phyloP scores from a whole-genome alignment of 2,888 invertebrate species.

The Rhogogaster chlorosoma region DNA sequence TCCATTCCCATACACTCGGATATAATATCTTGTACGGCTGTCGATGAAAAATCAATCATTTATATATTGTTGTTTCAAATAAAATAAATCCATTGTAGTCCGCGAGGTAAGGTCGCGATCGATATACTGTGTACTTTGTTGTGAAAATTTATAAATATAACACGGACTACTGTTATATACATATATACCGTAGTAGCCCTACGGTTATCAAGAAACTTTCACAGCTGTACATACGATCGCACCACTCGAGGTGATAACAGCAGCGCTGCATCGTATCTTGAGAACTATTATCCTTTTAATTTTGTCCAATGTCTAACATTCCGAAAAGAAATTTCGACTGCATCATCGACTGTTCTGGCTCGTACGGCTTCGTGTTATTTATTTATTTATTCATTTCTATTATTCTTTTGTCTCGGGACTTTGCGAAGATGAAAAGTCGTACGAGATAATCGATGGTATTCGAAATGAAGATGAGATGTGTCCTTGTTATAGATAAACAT shows the following conservation, averaged over 20 bases:
- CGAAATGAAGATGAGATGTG: neutral
- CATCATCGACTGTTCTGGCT: neutral
- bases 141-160: neutral
- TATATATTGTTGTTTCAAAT: slow-evolving; percentile 9
- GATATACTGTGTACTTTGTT: neutral
- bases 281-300: neutral
- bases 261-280: neutral
- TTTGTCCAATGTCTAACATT: neutral
- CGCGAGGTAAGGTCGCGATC: neutral
- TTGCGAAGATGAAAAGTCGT: neutral
- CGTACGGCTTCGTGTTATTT: neutral
- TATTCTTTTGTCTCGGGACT: neutral
- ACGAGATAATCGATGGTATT: neutral
- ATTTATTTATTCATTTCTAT: neutral
- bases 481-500: neutral
- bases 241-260: neutral
- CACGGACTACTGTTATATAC: neutral
- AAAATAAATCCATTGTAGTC: neutral
- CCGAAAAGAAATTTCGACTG: neutral
- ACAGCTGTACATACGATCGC: neutral
- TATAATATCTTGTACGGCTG: neutral
- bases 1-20: slow-evolving; percentile 12
- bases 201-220: neutral
- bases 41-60: neutral
- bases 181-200: neutral